Evolutionary conservation across 2,888 invertebrate genomes (phyloP), one percentile per base, ranked within the genome.

Genomic region (Scaptomyza cyrtandrae): DNA sequence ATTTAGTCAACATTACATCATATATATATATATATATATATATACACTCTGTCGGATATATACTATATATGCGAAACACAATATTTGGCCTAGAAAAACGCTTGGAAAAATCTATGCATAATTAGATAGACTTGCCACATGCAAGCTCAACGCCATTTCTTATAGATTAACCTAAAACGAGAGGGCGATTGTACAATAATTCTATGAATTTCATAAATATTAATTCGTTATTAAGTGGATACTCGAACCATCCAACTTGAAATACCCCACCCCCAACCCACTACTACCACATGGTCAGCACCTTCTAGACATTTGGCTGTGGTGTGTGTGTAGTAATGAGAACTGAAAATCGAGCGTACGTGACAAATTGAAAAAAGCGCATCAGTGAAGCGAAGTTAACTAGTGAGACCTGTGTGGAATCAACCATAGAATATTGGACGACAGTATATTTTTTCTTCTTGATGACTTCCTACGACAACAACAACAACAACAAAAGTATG

Each of bases 311-410:
- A 5, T n/a, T 1, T 10, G 5, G 4, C 16, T n/a, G 6, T 16
- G 13, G n/a, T 24, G 45, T 41, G n/a, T 24, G 45, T 41, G 56
- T 33, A 43, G 61, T 58, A 72, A 78, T 63, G 75, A 78, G 78
- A 73, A 75, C 62, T 43, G 45, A 72, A 80, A 82, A 87, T 83
- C 68, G 74, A 71, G 76, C 73, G 87, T 81, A 90, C 90, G 90
- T 90, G 90, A 90, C 90, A 90, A 90, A 90, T 91, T 90, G 90
- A 89, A 89, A 89, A 84, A 84, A 89, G 80, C 84, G 75, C 79
- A 78, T 84, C 90, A 90, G 81, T 85, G 90, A 86, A 86, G 90
- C 90, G 89, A 78, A 89, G 82, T 87, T 88, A 87, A 82, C 86
- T 82, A 78, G 83, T 71, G 83, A 87, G 85, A 87, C 87, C 82